Conservation (phyloP, 2,797 vertebrate species). For the Xenops minutus region DNA sequence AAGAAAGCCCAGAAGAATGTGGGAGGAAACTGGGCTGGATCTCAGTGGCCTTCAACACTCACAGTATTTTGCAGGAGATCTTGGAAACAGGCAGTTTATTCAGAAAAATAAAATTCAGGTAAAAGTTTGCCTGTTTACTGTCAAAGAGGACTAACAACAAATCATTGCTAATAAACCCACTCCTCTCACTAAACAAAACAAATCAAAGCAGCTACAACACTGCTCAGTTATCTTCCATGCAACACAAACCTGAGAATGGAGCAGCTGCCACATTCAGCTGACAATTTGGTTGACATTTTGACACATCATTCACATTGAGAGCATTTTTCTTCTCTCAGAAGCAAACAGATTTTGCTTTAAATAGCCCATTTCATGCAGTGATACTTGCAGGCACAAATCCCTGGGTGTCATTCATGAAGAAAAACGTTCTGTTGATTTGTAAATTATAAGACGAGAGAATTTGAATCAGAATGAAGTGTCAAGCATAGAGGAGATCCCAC, state of each 20-base stretch:
- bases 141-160: not conserved
- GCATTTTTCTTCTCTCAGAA: conserved; percentile 11
- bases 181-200: not conserved
- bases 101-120: not conserved
- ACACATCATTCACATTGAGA: conserved; percentile 13
- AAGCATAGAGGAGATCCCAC: not conserved
- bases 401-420: not conserved
- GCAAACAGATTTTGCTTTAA: conserved; percentile 32
- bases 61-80: not conserved
- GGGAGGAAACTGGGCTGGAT: not conserved
- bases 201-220: not conserved
- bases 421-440: not conserved
- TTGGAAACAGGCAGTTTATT: not conserved
- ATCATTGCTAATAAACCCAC: not conserved
- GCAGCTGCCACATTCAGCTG: not conserved
- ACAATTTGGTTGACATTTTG: conserved; percentile 9
- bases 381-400: not conserved
- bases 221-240: not conserved
- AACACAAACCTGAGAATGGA: not conserved
- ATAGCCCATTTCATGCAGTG: not conserved
- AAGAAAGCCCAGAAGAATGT: not conserved
- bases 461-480: not conserved
- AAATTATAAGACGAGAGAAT: not conserved
- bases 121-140: not conserved
- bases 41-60: not conserved